Evolutionary conservation across 2,888 invertebrate genomes (phyloP).

Genomic region (Lottia scabra): DNA sequence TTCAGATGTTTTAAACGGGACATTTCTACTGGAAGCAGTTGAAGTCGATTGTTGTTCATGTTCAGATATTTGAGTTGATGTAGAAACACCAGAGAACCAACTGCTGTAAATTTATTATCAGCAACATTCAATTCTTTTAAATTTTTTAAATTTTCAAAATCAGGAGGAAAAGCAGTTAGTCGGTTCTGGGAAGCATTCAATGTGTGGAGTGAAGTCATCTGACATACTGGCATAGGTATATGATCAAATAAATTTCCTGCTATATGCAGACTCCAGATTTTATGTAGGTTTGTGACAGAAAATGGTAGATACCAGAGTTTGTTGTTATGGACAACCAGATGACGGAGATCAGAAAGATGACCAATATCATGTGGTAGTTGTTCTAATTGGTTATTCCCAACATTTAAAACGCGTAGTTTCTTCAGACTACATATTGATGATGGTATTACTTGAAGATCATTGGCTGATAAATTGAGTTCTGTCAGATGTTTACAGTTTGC

Average conservation of each 20-base stretch:
- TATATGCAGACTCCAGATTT: slow-evolving; percentile 54
- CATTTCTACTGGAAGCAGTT: slow-evolving; percentile 44
- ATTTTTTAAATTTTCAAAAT: slow-evolving; percentile 54
- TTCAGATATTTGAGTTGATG: slow-evolving; percentile 50
- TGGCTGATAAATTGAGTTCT: slow-evolving; percentile 51
- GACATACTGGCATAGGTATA: slow-evolving; percentile 54
- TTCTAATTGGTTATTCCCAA: slow-evolving; percentile 61
- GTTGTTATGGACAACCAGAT: slow-evolving; percentile 61
- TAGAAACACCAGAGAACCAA: slow-evolving; percentile 51
- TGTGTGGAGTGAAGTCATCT: slow-evolving; percentile 44
- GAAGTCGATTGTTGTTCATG: slow-evolving; percentile 50
- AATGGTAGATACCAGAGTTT: slow-evolving; percentile 63
- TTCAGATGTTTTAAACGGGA: slow-evolving; percentile 45
- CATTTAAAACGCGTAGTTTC: slow-evolving; percentile 42
- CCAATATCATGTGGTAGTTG: slow-evolving; percentile 61
- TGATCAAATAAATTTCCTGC: slow-evolving; percentile 63
- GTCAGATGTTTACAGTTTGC: slow-evolving; percentile 58
- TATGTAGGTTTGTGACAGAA: slow-evolving; percentile 50
- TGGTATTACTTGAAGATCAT: slow-evolving; percentile 52
- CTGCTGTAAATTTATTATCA: slow-evolving; percentile 54
- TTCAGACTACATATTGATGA: slow-evolving; percentile 31
- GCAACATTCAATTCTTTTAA: slow-evolving; percentile 60
- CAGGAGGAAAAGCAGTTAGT: slow-evolving; percentile 54
- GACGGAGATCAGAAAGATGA: slow-evolving; percentile 48
- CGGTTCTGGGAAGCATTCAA: slow-evolving; percentile 54